Evolutionary conservation across 1,140 invertebrate genomes (phyloP).

Genomic region (Rhagoletis pomonella): DNA sequence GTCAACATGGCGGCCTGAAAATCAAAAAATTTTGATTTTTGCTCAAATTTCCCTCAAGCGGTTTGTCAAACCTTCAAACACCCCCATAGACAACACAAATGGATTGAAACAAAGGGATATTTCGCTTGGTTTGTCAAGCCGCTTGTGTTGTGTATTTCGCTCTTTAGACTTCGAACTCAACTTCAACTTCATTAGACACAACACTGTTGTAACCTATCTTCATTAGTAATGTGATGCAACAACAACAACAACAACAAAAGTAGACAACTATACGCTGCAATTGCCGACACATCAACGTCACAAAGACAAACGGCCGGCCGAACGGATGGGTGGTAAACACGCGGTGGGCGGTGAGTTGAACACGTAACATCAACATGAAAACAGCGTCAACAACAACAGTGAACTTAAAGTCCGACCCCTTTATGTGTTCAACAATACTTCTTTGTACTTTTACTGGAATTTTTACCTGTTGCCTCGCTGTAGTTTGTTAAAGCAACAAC

Average conservation of each 20-base stretch:
- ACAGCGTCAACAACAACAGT: not conserved
- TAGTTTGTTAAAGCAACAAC: not conserved
- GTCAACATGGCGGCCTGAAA: too few species aligned
- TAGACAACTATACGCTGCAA: not conserved
- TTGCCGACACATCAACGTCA: conserved; percentile 30
- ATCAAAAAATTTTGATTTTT: too few species aligned
- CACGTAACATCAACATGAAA: not conserved
- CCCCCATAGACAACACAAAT: too few species aligned
- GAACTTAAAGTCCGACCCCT: not conserved
- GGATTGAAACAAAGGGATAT: too few species aligned
- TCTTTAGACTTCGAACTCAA: not conserved
- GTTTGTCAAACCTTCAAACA: too few species aligned
- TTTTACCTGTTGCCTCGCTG: conserved; percentile 7
- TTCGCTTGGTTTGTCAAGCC: too few species aligned
- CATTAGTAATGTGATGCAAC: conserved; percentile 19
- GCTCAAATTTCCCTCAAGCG: too few species aligned
- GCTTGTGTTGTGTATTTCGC: too few species aligned
- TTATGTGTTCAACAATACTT: not conserved
- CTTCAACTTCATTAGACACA: conserved; percentile 25
- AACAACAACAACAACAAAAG: not conserved
- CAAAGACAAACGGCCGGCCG: not conserved
- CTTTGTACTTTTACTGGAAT: not conserved
- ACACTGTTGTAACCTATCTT: conserved; percentile 26
- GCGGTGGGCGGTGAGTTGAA: not conserved
- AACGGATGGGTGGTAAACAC: not conserved